These are phyloP conservation scores for Xiphophorus couchianus DNA, from an alignment of 2,113 vertebrate genomes.

Conservation along the genomic window DNA sequence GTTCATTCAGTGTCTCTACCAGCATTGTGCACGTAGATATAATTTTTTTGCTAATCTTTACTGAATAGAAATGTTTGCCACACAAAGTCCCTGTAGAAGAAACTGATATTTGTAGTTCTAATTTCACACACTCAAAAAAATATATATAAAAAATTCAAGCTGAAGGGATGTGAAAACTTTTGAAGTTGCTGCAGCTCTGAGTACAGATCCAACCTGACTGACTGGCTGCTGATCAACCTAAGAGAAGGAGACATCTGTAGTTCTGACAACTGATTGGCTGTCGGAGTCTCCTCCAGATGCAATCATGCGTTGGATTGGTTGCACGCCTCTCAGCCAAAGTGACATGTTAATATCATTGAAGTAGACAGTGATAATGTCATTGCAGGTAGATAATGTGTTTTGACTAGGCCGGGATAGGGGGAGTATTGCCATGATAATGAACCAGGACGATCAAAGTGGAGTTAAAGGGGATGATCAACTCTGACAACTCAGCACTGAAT, in stretches of 20 bases:
- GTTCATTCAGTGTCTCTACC: no score
- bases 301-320: slow-evolving; percentile 78
- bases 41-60: no score
- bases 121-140: no score
- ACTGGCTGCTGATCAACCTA: slow-evolving; percentile 54
- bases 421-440: slow-evolving; percentile 60
- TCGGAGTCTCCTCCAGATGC: slow-evolving; percentile 46
- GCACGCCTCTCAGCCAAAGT: slow-evolving; percentile 63
- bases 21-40: no score
- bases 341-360: slow-evolving; percentile 67
- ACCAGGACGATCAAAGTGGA: slow-evolving; percentile 46
- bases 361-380: slow-evolving; percentile 71
- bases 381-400: slow-evolving; percentile 65
- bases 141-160: no score
- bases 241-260: slow-evolving; percentile 71
- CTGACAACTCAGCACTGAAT: slow-evolving; percentile 69
- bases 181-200: no score
- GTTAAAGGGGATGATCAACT: slow-evolving; percentile 62
- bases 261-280: slow-evolving; percentile 71
- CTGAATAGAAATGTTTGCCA: no score
- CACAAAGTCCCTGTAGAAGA: no score
- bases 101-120: no score
- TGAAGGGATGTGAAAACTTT: no score
- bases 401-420: slow-evolving; percentile 52
- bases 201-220: slow-evolving; percentile 7